Percentiles rank a stretch among this genome's conserved stretches.
Evolutionary conservation across 2,888 invertebrate species (phyloP).

Genomic region (Candidula unifasciata): DNA sequence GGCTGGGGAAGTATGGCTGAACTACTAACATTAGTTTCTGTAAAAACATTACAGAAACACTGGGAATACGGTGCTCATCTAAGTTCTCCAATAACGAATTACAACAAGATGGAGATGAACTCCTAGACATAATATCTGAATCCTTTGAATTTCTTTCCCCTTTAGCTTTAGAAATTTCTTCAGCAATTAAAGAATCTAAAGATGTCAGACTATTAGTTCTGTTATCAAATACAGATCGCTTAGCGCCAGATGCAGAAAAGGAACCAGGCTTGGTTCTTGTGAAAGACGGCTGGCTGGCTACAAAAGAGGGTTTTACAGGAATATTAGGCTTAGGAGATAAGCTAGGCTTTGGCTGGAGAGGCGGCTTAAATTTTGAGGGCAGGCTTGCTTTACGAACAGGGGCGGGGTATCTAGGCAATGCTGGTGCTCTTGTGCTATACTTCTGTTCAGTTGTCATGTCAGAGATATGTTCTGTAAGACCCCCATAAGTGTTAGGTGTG

Average conservation of each 20-base stretch:
- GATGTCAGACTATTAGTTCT: slow-evolving; percentile 17
- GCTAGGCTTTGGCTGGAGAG: slow-evolving; percentile 68
- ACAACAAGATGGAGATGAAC: not conserved
- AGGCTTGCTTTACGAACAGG: slow-evolving; percentile 25
- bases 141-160: slow-evolving; percentile 40
- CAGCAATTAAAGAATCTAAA: slow-evolving; percentile 58
- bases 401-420: not conserved
- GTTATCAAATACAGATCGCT: not conserved
- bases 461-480: not conserved
- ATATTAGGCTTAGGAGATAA: slow-evolving; percentile 64
- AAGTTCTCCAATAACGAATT: not conserved
- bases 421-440: not conserved
- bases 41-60: too few species aligned
- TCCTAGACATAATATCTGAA: slow-evolving; percentile 27
- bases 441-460: not conserved
- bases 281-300: slow-evolving; percentile 23
- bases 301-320: slow-evolving; percentile 59
- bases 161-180: slow-evolving; percentile 56
- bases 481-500: too few species aligned
- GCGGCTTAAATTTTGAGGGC: slow-evolving; percentile 44
- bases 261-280: slow-evolving; percentile 7
- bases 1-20: not conserved
- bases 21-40: not conserved
- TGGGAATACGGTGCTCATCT: not conserved
- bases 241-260: not conserved